phyloP scores from a whole-genome alignment of 1,140 invertebrate species.

The Laodelphax striatellus region DNA sequence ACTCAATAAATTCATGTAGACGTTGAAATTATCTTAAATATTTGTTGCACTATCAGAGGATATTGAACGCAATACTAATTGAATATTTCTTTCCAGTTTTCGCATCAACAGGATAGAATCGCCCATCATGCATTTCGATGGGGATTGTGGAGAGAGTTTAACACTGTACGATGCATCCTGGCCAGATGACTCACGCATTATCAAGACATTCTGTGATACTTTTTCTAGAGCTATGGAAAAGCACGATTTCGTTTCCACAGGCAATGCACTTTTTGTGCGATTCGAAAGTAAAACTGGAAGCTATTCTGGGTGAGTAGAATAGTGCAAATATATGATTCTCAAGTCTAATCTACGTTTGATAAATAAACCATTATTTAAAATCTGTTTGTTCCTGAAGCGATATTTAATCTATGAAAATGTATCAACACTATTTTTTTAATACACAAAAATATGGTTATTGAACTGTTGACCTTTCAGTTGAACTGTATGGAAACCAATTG shows the following conservation, averaged over 20 bases:
- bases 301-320: slow-evolving; percentile 56
- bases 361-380: no score
- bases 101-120: slow-evolving; percentile 80
- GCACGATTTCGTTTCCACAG: slow-evolving; percentile 78
- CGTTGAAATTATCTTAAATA: no score
- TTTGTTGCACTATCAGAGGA: no score
- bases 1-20: no score
- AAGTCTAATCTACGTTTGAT: no score
- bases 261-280: slow-evolving; percentile 70
- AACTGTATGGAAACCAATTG: no score
- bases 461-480: no score
- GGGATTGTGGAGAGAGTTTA: slow-evolving; percentile 77
- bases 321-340: not conserved
- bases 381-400: no score
- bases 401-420: no score
- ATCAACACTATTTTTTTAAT: no score
- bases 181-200: slow-evolving; percentile 74
- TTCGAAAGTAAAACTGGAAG: slow-evolving; percentile 86
- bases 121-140: slow-evolving; percentile 69
- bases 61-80: no score
- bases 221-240: slow-evolving; percentile 85
- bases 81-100: slow-evolving; percentile 52
- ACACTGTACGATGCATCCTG: slow-evolving; percentile 75
- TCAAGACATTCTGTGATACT: slow-evolving; percentile 86
- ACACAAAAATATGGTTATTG: no score